Evolutionary conservation across 2,797 vertebrate genomes (phyloP), one percentile per base, ranked within the genome.

Genomic region (Cuniculus paca): DNA sequence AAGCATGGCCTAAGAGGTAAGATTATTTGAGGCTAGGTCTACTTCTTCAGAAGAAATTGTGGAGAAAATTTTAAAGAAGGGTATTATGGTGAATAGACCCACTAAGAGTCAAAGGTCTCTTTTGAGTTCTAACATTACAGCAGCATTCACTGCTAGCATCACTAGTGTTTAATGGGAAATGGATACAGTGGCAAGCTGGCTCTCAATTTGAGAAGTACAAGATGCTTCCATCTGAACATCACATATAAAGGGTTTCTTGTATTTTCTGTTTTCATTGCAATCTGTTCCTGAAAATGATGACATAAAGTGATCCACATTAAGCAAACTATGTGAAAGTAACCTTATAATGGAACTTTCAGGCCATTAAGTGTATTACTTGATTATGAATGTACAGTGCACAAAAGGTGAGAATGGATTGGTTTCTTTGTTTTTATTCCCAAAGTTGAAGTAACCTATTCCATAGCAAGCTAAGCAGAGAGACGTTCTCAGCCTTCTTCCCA

Each of bases 251-350:
- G 28, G 87, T 48, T 77, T 79, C 24, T 79, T 14, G 50, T 54
- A 78, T 82, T 72, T 61, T 63, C 36, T 14, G 60, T 42, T 90
- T 96, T 90, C 70, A 52, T 28, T 78, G 8, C 56, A 95, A 50
- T 48, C 12, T 61, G 16, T 83, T 82, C 42, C 52, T 94, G 28
- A 83, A 95, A 96, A 81, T 87, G 70, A 82, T 65, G 36, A 72
- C 61, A 94, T 78, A 83, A 89, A 97, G 13, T 93, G 13, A 16
- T 45, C 70, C 31, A 6, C 52, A 63, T 31, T 84, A 95, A 78
- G 20, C 72, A 78, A 96, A 92, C 16, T 54, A 89, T 45, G 24
- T 61, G 81, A 72, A 95, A 95, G 45, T 28, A 92, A 63, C 50
- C 61, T 58, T 88, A 19, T 56, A 88, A 88, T 85, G 48, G 5